Percentiles rank a stretch among this genome's conserved stretches.
Conservation (phyloP, 2,797 vertebrate genomes). For the Prionace glauca region DNA sequence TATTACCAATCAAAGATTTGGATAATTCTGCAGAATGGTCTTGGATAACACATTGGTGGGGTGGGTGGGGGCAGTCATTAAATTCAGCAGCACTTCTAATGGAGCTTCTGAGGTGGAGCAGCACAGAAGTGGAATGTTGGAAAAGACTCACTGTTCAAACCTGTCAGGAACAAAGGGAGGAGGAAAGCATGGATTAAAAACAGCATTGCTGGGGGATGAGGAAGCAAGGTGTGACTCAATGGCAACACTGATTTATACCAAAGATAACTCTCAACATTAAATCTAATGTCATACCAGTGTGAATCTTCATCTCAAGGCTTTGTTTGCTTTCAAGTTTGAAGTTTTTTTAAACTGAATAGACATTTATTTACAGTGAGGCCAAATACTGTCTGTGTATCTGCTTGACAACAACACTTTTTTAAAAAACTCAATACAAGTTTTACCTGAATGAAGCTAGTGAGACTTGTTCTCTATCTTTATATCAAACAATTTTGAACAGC, state of each 20-base stretch:
- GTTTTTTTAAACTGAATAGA: neutral
- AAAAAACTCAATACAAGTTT: neutral
- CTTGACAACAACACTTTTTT: neutral
- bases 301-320: neutral
- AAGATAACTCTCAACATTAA: neutral
- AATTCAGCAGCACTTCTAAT: neutral
- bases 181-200: neutral
- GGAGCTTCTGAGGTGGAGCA: neutral
- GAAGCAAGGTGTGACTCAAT: neutral
- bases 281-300: neutral
- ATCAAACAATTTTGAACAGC: neutral
- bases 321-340: neutral
- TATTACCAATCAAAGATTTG: too few species aligned
- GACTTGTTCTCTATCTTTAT: neutral
- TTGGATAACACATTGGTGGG: neutral
- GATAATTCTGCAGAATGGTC: too few species aligned
- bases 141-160: neutral
- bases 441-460: neutral
- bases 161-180: neutral
- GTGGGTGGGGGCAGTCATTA: too few species aligned
- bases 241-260: neutral
- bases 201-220: neutral
- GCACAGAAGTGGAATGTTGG: neutral
- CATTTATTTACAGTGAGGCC: too few species aligned
- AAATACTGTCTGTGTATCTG: neutral